phyloP scores from a whole-genome alignment of 1,140 invertebrate genomes.

The Eueides isabella region DNA sequence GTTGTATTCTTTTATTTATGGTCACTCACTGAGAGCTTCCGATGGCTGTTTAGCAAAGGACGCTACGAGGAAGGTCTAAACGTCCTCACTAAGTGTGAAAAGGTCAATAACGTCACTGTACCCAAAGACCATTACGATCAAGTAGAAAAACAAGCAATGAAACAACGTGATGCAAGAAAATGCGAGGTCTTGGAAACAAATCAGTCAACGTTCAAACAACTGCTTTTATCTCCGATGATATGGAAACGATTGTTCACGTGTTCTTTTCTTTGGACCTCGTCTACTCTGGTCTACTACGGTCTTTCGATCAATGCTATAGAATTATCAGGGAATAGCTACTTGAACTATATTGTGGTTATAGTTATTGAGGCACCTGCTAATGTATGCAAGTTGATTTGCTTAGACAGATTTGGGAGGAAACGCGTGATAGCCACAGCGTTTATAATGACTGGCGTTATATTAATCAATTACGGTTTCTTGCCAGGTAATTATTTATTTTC shows the following conservation, averaged over 20 bases:
- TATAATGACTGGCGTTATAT: conserved; percentile 83
- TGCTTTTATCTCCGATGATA: conserved; percentile 83
- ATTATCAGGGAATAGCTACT: conserved; percentile 85
- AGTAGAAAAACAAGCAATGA: conserved; percentile 71
- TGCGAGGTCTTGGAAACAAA: conserved; percentile 57
- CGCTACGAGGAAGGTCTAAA: conserved; percentile 85
- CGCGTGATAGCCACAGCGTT: conserved; percentile 83
- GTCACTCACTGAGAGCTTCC: conserved; percentile 85
- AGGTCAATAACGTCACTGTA: conserved; percentile 85
- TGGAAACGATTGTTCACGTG: conserved; percentile 86
- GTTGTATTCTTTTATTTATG: conserved; percentile 85
- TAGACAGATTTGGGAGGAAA: conserved; percentile 86
- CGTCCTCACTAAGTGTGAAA: conserved; percentile 84
- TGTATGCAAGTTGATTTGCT: conserved; percentile 84
- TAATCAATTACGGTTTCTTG: conserved; percentile 71
- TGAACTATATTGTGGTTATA: conserved; percentile 83
- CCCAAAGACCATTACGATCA: conserved; percentile 81
- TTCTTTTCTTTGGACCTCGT: conserved; percentile 87
- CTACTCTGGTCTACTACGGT: conserved; percentile 91
- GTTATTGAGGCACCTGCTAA: conserved; percentile 84
- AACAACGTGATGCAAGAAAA: conserved; percentile 70
- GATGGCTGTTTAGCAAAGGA: conserved; percentile 90
- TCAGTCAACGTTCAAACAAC: conserved; percentile 80
- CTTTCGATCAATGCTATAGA: conserved; percentile 88
- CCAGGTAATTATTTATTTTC: conserved; percentile 55